Evolutionary conservation across 2,113 vertebrate genomes (phyloP), one percentile per base, ranked within the genome.

Genomic region (Cololabis saira): DNA sequence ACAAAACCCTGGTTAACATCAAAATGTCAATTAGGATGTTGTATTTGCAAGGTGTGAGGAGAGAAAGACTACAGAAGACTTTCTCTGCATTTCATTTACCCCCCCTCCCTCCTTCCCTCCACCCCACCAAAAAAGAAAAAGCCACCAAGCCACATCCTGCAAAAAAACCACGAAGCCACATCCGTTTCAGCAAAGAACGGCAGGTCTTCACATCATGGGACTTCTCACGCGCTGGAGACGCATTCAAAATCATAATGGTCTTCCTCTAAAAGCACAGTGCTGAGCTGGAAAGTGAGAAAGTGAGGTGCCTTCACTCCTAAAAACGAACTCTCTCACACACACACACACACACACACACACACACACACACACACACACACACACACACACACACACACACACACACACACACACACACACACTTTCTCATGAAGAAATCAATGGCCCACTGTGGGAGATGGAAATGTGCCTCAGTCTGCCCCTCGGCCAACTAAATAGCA

Each of bases 381-480:
- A 37, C 33, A 37, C 33, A 43, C 50, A 69, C 56, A 44, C 10
- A 51, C 14, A 66, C 27, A 44, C 10, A 51, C 14, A 66, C 27
- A 63, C 41, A 27, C 42, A 37, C 47, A 55, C 54, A 43, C 14
- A 40, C 27, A 54, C 33, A 37, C 33, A 37, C 33, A 43, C 50
- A 69, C 56, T 47, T 74, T 77, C 45, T 48, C 55, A 54, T 37
- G 73, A 73, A 81, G 67, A 83, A 83, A 83, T 88, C 81, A 6
- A 80, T 85, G 78, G 64, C 63, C 54, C 63, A 78, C 77, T 74
- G 77, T 69, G 41, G 76, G 60, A 80, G 69, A 71, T 67, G 74
- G 64, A 50, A 55, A 78, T 43, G 53, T 61, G 56, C 79, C 70
- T 71, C 68, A 56, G 81, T 66, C 63, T 58, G 81, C 63, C 59